Conservation (phyloP, 2,797 vertebrate species). For the Artibeus jamaicensis region DNA sequence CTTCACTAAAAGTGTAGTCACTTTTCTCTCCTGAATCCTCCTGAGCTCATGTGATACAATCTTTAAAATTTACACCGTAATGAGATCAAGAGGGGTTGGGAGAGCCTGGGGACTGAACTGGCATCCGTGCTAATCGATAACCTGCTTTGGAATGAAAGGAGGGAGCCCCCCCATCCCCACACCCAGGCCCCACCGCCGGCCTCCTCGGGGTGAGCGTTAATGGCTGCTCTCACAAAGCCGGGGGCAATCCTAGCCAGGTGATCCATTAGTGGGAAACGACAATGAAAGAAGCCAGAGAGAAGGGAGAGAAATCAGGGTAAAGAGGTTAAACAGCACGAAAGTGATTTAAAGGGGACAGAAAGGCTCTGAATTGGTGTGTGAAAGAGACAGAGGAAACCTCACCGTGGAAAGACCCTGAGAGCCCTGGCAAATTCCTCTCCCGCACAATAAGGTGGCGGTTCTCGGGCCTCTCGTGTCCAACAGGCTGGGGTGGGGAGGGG, state of each 20-base stretch:
- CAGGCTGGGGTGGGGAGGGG: not conserved
- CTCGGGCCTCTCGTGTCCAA: not conserved
- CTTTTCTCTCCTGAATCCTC: slow-evolving; percentile 50
- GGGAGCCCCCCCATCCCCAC: slow-evolving; percentile 36
- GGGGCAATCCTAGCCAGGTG: slow-evolving; percentile 77
- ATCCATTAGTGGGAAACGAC: slow-evolving; percentile 75
- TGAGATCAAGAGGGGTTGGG: slow-evolving; percentile 54
- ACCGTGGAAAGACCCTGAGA: slow-evolving; percentile 5
- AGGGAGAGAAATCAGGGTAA: not conserved
- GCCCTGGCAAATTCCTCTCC: slow-evolving; percentile 50
- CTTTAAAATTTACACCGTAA: slow-evolving; percentile 59
- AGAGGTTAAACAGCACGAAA: slow-evolving; percentile 71
- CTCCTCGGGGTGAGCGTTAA: slow-evolving; percentile 77
- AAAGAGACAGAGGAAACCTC: slow-evolving; percentile 64
- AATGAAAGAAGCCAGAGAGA: slow-evolving; percentile 39
- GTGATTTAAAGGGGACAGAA: slow-evolving; percentile 23
- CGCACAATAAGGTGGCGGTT: not conserved
- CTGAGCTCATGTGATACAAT: slow-evolving; percentile 56
- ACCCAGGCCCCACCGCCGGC: slow-evolving; percentile 42
- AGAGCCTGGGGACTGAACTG: slow-evolving; percentile 41
- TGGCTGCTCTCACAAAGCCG: slow-evolving; percentile 76
- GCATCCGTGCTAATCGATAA: slow-evolving; percentile 72
- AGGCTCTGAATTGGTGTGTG: slow-evolving; percentile 43
- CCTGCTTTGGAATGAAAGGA: slow-evolving; percentile 69
- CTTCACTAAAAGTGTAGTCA: no score